Evolutionary conservation across 2,113 vertebrate genomes (phyloP).

Genomic region (Neomonachus schauinslandi): DNA sequence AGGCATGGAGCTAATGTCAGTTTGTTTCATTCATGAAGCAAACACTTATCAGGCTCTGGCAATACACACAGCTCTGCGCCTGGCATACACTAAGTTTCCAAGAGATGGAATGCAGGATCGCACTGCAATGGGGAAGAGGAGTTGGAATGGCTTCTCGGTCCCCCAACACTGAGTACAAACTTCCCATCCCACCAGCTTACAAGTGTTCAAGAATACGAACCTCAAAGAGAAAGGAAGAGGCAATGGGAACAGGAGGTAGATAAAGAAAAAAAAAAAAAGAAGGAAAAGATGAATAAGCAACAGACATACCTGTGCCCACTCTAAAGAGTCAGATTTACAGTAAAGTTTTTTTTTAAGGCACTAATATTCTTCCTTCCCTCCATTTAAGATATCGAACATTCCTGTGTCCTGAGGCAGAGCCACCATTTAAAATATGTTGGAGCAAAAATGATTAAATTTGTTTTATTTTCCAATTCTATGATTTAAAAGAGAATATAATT

Average conservation of each 20-base stretch:
- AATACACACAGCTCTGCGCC: background rate
- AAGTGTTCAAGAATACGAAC: background rate
- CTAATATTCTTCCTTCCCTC: background rate
- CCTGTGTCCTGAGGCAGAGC: background rate
- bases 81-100: background rate
- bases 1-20: background rate
- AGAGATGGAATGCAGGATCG: background rate
- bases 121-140: background rate
- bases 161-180: background rate
- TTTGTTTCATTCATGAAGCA: background rate
- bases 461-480: slow-evolving; percentile 19
- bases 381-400: background rate
- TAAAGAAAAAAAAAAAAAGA: background rate
- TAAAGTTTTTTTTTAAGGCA: background rate
- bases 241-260: background rate
- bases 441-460: background rate
- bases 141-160: background rate
- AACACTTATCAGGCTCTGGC: background rate
- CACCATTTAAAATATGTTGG: background rate
- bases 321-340: background rate
- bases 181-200: background rate
- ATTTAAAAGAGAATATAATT: background rate
- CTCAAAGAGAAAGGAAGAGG: background rate
- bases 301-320: background rate
- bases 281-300: background rate